phyloP scores from a whole-genome alignment of 2,888 invertebrate genomes.

The Troglohyphantes excavatus region DNA sequence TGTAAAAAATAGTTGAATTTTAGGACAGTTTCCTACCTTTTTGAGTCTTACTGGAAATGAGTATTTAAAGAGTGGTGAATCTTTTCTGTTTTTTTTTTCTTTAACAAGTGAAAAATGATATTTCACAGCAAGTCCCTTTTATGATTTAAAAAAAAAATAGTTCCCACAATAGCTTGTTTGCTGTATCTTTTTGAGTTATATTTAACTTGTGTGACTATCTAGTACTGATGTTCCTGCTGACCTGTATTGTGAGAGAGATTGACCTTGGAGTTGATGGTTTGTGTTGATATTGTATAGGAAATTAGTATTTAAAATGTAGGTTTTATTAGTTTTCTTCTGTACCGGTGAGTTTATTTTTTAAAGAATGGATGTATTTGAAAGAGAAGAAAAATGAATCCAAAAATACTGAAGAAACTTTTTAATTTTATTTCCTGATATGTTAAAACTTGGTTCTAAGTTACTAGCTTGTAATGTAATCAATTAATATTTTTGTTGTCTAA shows the following conservation, averaged over 20 bases:
- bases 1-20: constrained; percentile 32
- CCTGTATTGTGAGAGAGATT: background rate
- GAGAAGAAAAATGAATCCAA: background rate
- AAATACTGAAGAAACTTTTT: no score
- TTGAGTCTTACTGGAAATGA: constrained; percentile 18
- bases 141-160: background rate
- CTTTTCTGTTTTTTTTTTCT: constrained; percentile 19
- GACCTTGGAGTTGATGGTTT: background rate
- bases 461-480: no score
- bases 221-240: constrained; percentile 2
- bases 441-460: no score
- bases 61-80: background rate
- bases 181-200: background rate
- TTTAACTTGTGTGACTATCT: background rate
- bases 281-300: background rate
- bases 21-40: constrained; percentile 35
- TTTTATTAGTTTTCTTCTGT: background rate
- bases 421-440: no score
- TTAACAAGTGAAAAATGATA: background rate
- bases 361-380: background rate
- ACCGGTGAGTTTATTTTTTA: constrained; percentile 8
- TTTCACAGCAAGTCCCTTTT: constrained; percentile 19
- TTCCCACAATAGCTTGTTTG: background rate
- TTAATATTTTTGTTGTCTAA: no score
- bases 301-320: background rate